phyloP scores from a whole-genome alignment of 2,113 vertebrate species.

The Brienomyrus longianalis region DNA sequence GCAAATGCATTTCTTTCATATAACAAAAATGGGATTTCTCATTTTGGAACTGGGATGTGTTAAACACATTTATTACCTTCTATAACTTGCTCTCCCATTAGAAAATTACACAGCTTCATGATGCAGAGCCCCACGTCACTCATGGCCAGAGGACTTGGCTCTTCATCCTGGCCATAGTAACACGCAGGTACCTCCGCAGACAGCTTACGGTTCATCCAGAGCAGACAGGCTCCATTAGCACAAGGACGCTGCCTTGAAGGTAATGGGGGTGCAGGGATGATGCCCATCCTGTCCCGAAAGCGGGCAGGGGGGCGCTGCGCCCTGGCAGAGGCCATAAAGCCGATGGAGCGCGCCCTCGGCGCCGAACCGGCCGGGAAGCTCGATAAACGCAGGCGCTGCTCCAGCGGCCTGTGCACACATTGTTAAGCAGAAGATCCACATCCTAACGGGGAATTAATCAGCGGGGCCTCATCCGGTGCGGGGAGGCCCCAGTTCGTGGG shows the following conservation, averaged over 20 bases:
- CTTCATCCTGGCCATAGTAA: too few species aligned
- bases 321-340: constrained; percentile 44
- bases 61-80: neutral
- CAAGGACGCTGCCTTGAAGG: neutral
- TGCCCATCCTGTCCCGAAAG: constrained; percentile 35
- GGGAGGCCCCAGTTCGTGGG: constrained; percentile 36
- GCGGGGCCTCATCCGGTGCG: constrained; percentile 37
- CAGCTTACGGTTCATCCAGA: too few species aligned
- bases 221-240: neutral
- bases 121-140: neutral
- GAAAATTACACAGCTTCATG: neutral
- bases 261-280: constrained; percentile 5
- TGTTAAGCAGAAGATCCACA: constrained; percentile 63
- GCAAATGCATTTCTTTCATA: neutral
- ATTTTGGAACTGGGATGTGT: neutral
- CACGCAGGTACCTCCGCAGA: neutral
- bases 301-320: constrained; percentile 37
- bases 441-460: constrained; percentile 65
- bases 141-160: neutral
- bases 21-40: neutral
- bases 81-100: neutral
- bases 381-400: constrained; percentile 63
- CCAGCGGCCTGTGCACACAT: constrained; percentile 63
- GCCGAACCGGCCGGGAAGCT: constrained; percentile 51
- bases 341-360: constrained; percentile 31